phyloP scores from a whole-genome alignment of 2,113 vertebrate genomes.

The Heterocephalus glaber region DNA sequence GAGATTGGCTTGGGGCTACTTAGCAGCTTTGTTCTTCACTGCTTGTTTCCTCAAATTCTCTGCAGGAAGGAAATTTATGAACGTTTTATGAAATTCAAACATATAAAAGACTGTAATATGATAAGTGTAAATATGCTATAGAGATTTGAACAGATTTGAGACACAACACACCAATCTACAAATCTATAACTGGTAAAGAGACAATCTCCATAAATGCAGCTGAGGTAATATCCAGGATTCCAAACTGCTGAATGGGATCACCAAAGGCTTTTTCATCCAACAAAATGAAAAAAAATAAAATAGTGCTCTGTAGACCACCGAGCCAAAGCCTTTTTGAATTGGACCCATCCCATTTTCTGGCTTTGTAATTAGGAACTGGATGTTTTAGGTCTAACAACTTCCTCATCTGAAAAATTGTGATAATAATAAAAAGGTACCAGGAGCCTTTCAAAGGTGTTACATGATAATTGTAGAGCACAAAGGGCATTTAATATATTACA shows the following conservation, averaged over 20 bases:
- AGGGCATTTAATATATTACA: background rate
- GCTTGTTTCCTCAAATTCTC: constrained; percentile 79
- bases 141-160: constrained; percentile 46
- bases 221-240: background rate
- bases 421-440: background rate
- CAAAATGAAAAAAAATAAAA: background rate
- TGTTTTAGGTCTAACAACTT: background rate
- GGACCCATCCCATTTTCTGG: background rate
- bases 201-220: background rate
- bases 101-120: constrained; percentile 63
- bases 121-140: constrained; percentile 66
- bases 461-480: background rate
- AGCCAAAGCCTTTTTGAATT: constrained; percentile 20
- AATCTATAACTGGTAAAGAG: constrained; percentile 15
- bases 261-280: background rate
- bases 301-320: background rate
- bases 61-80: constrained; percentile 75
- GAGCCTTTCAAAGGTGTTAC: background rate
- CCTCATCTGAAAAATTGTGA: background rate
- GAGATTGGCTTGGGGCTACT: constrained; percentile 79
- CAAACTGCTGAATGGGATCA: background rate
- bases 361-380: background rate
- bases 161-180: background rate
- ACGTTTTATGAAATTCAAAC: constrained; percentile 61
- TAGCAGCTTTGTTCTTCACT: constrained; percentile 79